Evolutionary conservation across 2,113 vertebrate genomes (phyloP), one percentile per base, ranked within the genome.

Genomic region (Lota lota): DNA sequence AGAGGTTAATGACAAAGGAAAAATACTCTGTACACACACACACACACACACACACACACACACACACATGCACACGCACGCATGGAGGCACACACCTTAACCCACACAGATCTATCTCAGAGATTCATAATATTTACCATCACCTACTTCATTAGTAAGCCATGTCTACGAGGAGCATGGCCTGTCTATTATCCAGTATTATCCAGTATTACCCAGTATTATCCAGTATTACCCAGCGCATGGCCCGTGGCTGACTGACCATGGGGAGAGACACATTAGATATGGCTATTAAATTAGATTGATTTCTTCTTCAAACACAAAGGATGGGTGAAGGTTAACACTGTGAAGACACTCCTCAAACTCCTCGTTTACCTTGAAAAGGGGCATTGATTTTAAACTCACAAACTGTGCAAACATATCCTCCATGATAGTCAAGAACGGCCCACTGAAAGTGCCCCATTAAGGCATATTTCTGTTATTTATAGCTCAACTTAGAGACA

Each of bases 231-330:
- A 2, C 10, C 6, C 8, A 78, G 76, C 73, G 75, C 72, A 64
- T 68, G 72, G 69, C 66, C 77, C 74, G 64, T n/a, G 64, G 77
- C 78, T 88, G 82, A 77, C 81, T 81, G 76, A 70, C 65, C 69
- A 19, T 50, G 15, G 56, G 20, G 47, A 59, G 57, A 47, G 20
- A 61, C 59, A 75, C 81, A 81, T 81, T 87, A 85, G 67, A 85
- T 83, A 74, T 83, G 77, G 64, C 74, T 77, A 70, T 84, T 84
- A 88, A 88, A 86, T 79, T 85, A 79, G 84, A 90, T 87, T 84
- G 80, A 88, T 88, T 84, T 84, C 75, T 78, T 71, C 74, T 79
- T 63, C 67, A 65, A 83, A 69, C 80, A 74, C 66, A 81, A 75
- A 74, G 69, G 83, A 85, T 73, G 78, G 73, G 73, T 74, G 65